Evolutionary conservation across 2,113 vertebrate species (phyloP).

Genomic region (Guaruba guarouba): DNA sequence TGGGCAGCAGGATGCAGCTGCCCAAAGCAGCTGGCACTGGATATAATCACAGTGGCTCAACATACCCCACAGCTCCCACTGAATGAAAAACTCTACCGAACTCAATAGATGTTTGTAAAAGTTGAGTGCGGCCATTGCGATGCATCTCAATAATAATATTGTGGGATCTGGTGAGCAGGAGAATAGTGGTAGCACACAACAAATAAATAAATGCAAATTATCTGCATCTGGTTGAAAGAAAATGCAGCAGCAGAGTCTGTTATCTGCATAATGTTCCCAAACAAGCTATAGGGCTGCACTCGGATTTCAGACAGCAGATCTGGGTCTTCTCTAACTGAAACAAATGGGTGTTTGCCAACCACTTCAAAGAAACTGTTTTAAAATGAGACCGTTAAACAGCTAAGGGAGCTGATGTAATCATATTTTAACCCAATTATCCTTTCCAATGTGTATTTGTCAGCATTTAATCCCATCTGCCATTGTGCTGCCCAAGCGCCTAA

Average conservation of each 20-base stretch:
- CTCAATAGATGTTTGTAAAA: neutral
- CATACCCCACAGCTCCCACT: neutral
- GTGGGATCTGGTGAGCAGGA: neutral
- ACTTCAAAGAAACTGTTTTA: slow-evolving; percentile 26
- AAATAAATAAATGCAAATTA: neutral
- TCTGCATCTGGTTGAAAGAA: neutral
- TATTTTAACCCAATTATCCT: slow-evolving; percentile 68
- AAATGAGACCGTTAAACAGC: slow-evolving; percentile 33
- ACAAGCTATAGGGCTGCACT: neutral
- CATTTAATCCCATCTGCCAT: slow-evolving; percentile 63
- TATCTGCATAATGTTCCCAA: neutral
- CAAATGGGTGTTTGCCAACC: slow-evolving; percentile 45
- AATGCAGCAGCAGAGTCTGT: neutral
- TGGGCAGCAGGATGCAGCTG: neutral
- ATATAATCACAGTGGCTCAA: neutral
- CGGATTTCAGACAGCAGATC: slow-evolving; percentile 23
- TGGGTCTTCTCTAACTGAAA: slow-evolving; percentile 38
- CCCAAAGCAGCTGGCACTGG: slow-evolving; percentile 23
- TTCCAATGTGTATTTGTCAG: slow-evolving; percentile 61
- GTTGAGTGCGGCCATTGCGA: neutral
- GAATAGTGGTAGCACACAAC: neutral
- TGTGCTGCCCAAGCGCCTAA: slow-evolving; percentile 55
- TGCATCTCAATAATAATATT: neutral
- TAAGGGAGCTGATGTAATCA: slow-evolving; percentile 58
- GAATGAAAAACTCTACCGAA: neutral